phyloP scores from a whole-genome alignment of 1,140 invertebrate genomes.

The Oedothorax gibbosus region DNA sequence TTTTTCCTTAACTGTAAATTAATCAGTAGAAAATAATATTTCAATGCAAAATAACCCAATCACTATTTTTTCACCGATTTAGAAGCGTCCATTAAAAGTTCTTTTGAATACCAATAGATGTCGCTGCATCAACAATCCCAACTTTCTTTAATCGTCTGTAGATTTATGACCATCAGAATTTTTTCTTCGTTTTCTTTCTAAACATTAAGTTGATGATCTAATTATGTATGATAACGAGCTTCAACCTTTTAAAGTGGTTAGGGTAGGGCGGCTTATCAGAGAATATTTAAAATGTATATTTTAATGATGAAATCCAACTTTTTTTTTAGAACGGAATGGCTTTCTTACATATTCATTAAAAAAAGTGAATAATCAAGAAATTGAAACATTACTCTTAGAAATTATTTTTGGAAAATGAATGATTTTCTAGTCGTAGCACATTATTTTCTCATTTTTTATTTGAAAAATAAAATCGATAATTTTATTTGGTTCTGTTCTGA shows the following conservation, averaged over 20 bases:
- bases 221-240: constrained; percentile 50
- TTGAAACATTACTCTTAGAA: no score
- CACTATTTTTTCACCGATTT: background rate
- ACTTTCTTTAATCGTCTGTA: background rate
- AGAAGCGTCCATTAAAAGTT: constrained; percentile 2
- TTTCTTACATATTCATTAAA: constrained; percentile 26
- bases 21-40: no score
- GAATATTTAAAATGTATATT: constrained; percentile 35
- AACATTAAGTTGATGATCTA: constrained; percentile 58
- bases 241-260: constrained; percentile 2
- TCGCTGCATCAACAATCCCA: background rate
- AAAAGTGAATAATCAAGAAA: background rate
- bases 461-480: no score
- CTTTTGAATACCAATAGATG: constrained; percentile 22
- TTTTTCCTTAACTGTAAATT: no score
- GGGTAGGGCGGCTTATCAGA: constrained; percentile 1
- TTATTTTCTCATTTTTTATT: no score
- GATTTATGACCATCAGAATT: constrained; percentile 10
- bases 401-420: no score
- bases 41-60: no score
- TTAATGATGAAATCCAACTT: constrained; percentile 28
- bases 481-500: no score
- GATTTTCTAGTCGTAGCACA: no score
- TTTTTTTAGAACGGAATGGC: constrained; percentile 17
- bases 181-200: constrained; percentile 8